Conservation (phyloP, 1,140 invertebrate genomes). For the Psilanteris sp. region DNA sequence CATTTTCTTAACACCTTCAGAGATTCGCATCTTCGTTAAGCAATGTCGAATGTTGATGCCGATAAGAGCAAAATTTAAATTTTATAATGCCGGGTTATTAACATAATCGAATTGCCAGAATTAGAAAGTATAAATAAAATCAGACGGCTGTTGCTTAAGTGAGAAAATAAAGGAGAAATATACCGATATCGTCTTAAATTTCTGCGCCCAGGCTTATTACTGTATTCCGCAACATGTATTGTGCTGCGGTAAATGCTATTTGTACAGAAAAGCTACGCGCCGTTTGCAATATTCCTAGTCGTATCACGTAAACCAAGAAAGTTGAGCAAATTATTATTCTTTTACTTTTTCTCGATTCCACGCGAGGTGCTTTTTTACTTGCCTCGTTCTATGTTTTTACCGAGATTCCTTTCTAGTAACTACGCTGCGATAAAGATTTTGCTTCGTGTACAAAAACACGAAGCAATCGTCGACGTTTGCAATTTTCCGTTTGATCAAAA, state of each 20-base stretch:
- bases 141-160: not conserved
- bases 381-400: constrained; percentile 12
- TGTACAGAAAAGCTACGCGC: constrained; percentile 43
- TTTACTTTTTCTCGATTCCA: constrained; percentile 57
- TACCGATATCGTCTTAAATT: constrained; percentile 39
- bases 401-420: constrained; percentile 27
- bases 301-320: constrained; percentile 69
- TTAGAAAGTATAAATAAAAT: constrained; percentile 13
- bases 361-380: constrained; percentile 5
- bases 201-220: constrained; percentile 37
- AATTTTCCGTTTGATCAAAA: constrained; percentile 48
- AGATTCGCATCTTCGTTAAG: no score
- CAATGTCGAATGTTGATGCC: no score
- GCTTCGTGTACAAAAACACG: constrained; percentile 37
- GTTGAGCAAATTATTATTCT: constrained; percentile 67
- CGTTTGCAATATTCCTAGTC: constrained; percentile 57
- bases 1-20: constrained; percentile 3
- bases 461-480: constrained; percentile 40
- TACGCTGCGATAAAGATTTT: constrained; percentile 34
- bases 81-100: no score
- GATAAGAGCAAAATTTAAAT: no score
- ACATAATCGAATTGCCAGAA: constrained; percentile 1
- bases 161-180: constrained; percentile 3
- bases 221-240: constrained; percentile 26
- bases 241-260: constrained; percentile 59